Evolutionary conservation across 2,888 invertebrate genomes (phyloP), one percentile per base, ranked within the genome.

Genomic region (Zootermopsis nevadensis): DNA sequence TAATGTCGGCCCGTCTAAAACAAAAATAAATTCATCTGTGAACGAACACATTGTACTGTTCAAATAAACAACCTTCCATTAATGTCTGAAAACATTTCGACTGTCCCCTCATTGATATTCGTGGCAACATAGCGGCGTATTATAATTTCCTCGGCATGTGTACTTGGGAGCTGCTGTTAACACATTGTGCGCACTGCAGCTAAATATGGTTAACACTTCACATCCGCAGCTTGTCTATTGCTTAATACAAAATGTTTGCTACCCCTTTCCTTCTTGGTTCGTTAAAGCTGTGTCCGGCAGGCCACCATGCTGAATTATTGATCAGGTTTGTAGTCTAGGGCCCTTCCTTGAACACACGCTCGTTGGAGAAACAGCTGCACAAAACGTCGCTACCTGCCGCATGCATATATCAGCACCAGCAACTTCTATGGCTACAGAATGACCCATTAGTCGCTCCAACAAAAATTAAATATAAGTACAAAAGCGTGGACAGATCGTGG

Each of bases 301-400:
- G 22, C 30, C 69, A 33, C 3, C 69, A 69, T 69, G 1, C 33
- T 69, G 69, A 67, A 24, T 69, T 69, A 69, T 69, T 69, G 69
- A 69, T 69, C 33, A 12, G 8, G 69, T 15, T 33, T 10, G 27
- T 31, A 69, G 33, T 33, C 31, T 1, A 60, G 60, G 27, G 60
- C n/a, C 27, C 60, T n/a, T 60, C 55, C 55, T 55, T 55, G 22
- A 67, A 31, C 67, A 67, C 8, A 67, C 30, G 67, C 30, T 67
- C 31, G 67, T 67, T 31, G 27, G 10, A 31, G 31, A 30, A 31
- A 31, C 67, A 67, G 67, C 67, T 67, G 67, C 30, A 31, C 31
- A 22, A 12, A 55, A n/a, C 24, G 1, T 55, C 1, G 55, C 22
- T 55, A 55, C 55, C 22, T 55, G 55, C 22, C 22, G 22, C 55